Evolutionary conservation across 2,113 vertebrate genomes (phyloP).

Genomic region (Puffinus mauretanicus): DNA sequence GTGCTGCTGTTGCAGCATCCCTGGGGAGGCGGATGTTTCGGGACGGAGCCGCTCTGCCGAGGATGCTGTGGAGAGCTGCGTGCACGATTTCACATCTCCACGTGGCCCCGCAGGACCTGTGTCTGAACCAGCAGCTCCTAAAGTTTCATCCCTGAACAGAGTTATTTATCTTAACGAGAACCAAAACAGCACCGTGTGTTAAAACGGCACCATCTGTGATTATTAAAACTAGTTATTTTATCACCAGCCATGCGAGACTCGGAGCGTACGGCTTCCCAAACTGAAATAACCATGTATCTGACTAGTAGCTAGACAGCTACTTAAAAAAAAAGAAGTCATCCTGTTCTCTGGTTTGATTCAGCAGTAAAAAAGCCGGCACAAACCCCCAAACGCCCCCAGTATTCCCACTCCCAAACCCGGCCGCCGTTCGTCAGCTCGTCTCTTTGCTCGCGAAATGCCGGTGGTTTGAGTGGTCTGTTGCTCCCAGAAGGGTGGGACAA

Average conservation of each 20-base stretch:
- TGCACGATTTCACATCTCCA: not conserved
- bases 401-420: not conserved
- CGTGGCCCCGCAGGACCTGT: fast-evolving
- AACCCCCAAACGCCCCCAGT: not conserved
- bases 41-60: fast-evolving
- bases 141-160: not conserved
- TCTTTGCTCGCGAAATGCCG: fast-evolving
- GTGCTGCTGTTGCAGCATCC: not conserved
- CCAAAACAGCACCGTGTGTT: not conserved
- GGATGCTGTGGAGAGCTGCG: fast-evolving
- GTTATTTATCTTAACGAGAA: not conserved
- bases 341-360: not conserved
- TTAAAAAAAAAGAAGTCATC: not conserved
- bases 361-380: not conserved
- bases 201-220: not conserved
- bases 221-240: not conserved
- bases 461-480: fast-evolving
- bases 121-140: not conserved
- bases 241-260: fast-evolving
- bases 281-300: not conserved
- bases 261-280: fast-evolving
- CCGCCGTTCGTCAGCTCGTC: fast-evolving
- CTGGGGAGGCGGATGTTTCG: fast-evolving
- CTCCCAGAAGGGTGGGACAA: not conserved
- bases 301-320: not conserved